Base-by-base conservation (phyloP, 2,888 invertebrate genomes). In the Apoda limacodes region DNA sequence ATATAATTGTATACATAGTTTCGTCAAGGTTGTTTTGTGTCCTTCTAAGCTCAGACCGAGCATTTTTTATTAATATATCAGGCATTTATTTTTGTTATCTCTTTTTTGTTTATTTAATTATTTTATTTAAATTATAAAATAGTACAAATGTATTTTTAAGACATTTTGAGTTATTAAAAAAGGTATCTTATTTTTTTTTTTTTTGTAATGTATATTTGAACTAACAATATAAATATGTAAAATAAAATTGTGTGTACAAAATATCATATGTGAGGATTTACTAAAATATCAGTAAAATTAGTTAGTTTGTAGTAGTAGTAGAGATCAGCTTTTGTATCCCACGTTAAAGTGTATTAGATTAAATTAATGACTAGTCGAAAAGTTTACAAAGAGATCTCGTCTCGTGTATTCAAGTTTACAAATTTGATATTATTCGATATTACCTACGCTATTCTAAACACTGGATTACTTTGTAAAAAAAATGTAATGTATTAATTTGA, bases 61-160 rank as follows among this genome's bases (percentile, higher is more conserved):
- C n/a, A n/a, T n/a, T n/a, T n/a, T n/a, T n/a, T n/a, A n/a, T n/a
- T n/a, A n/a, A n/a, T n/a, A n/a, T n/a, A n/a, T n/a, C n/a, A n/a
- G n/a, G n/a, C n/a, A n/a, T n/a, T n/a, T n/a, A n/a, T n/a, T n/a
- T n/a, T n/a, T n/a, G n/a, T n/a, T n/a, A n/a, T n/a, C n/a, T n/a
- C n/a, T n/a, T n/a, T n/a, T n/a, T 44, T 44, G 43, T 45, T 44
- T 43, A 43, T 50, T 52, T 52, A 43, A 49, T 57, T 54, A 28
- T 51, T 54, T 55, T 43, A 50, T 50, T 62, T 62, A 53, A 64
- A 64, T 62, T 74, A 66, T 74, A 65, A n/a, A 62, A 76, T 70
- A 76, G 76, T 76, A 76, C 76, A 76, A 76, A 76, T 67, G 52
- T 68, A 69, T 64, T 50, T 56, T 57, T 74, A 72, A 72, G 71